These are phyloP conservation scores for Rhogogaster chlorosoma DNA, from an alignment of 2,888 invertebrate genomes.

Conservation along the genomic window DNA sequence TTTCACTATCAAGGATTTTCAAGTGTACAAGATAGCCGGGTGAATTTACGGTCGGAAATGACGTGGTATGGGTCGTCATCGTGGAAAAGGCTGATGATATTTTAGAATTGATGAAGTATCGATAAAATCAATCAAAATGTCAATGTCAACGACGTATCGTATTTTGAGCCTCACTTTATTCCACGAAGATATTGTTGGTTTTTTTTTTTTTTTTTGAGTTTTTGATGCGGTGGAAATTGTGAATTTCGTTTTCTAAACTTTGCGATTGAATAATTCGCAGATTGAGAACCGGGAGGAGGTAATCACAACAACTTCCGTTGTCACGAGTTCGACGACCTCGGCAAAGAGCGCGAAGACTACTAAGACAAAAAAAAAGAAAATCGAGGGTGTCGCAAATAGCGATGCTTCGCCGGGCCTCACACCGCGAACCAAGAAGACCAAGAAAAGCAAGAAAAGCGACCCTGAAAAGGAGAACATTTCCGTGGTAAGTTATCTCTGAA, in stretches of 20 bases:
- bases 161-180: neutral
- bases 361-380: constrained; percentile 77
- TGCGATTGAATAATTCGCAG: constrained; percentile 59
- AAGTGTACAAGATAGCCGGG: neutral
- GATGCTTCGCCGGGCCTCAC: constrained; percentile 75
- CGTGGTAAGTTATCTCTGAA: constrained; percentile 80
- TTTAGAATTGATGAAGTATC: neutral
- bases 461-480: constrained; percentile 85
- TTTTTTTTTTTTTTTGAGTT: neutral
- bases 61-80: neutral
- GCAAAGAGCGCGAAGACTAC: constrained; percentile 67
- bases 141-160: neutral
- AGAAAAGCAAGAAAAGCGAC: constrained; percentile 82
- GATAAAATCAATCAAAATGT: constrained; percentile 11
- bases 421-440: constrained; percentile 81
- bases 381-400: constrained; percentile 72
- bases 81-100: neutral
- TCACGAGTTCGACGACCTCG: constrained; percentile 65
- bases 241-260: neutral
- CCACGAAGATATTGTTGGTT: neutral
- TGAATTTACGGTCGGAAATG: neutral
- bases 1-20: neutral
- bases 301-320: constrained; percentile 69
- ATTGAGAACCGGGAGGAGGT: constrained; percentile 75
- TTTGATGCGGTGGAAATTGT: neutral